Evolutionary conservation across 1,140 invertebrate genomes (phyloP), one percentile per base, ranked within the genome.

Genomic region (Megathymus violae): DNA sequence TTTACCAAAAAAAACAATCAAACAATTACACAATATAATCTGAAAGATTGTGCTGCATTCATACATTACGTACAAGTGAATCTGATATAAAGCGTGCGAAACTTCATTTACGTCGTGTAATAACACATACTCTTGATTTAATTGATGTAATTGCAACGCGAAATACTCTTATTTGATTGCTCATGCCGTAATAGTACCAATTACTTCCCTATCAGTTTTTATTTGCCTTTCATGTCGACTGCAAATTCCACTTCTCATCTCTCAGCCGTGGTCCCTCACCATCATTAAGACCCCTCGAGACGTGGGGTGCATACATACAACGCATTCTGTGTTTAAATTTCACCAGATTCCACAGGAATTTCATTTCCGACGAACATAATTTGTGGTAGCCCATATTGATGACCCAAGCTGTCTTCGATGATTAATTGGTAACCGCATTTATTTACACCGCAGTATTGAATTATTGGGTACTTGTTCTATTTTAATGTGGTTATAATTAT

Each of bases 311-410:
- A 56, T 60, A 46, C 63, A 50, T 9, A 48, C 44, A 59, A 56
- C 63, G 60, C 59, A 61, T 19, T 43, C 54, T 36, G 63, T 46
- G 67, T 69, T 73, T 69, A 67, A 69, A 69, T 73, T 69, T 61
- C 47, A 60, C 19, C 44, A 51, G 56, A 62, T 52, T 64, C 61
- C 38, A 50, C 52, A 61, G 61, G 73, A 79, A 79, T 79, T 74
- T 76, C 71, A 79, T 79, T 76, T 72, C 67, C 62, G 67, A 25
- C 52, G 51, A 63, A 75, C 69, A 78, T 72, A 74, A 74, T 76
- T 71, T 74, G 74, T 72, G 76, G 76, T 75, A 64, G 64, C 69
- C 72, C 68, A 69, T 69, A 74, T 75, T 74, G 74, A 73, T 66
- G 66, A 51, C 50, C 40, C 38, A 16, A 41, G 38, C 41, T 58